Evolutionary conservation across 2,113 vertebrate genomes (phyloP).

Genomic region (Pseudorhombus dupliciocellatus): DNA sequence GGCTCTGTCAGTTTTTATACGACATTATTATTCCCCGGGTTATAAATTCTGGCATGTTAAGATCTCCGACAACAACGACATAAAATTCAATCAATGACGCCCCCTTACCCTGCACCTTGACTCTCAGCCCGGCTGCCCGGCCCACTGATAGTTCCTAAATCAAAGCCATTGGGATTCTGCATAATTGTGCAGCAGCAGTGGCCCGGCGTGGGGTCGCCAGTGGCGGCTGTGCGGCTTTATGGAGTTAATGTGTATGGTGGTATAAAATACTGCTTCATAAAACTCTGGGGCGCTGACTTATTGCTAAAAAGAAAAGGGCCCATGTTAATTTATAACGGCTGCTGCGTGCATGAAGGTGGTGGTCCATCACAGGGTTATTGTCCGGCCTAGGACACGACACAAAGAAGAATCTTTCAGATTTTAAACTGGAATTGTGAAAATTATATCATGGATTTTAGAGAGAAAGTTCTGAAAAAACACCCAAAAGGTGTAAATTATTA

Average conservation of each 20-base stretch:
- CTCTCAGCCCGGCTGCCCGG: conserved; percentile 50
- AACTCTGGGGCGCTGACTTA: conserved; percentile 58
- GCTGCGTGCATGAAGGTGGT: conserved; percentile 25
- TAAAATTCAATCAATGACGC: conserved; percentile 85
- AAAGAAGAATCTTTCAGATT: not conserved
- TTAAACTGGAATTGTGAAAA: not conserved
- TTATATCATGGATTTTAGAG: not conserved
- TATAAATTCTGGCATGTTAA: conserved; percentile 86
- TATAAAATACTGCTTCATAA: conserved; percentile 76
- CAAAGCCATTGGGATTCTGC: conserved; percentile 78
- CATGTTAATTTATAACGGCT: conserved; percentile 67
- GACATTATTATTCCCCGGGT: conserved; percentile 84
- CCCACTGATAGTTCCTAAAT: conserved; percentile 80
- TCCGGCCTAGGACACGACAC: not conserved
- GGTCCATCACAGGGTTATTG: conserved; percentile 9
- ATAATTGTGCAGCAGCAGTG: conserved; percentile 74
- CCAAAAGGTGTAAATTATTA: too few species aligned
- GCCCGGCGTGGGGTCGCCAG: conserved; percentile 38
- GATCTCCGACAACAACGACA: conserved; percentile 84
- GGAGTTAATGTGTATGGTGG: conserved; percentile 71
- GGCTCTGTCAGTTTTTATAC: conserved; percentile 83
- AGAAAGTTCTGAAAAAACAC: not conserved
- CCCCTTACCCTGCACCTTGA: conserved; percentile 51
- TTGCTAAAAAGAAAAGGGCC: conserved; percentile 37
- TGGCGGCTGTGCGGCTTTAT: conserved; percentile 54